Percentiles rank a stretch among this genome's conserved stretches.
These are phyloP conservation scores for Lapara coniferarum DNA, from an alignment of 2,888 invertebrate species.

Conservation along the genomic window DNA sequence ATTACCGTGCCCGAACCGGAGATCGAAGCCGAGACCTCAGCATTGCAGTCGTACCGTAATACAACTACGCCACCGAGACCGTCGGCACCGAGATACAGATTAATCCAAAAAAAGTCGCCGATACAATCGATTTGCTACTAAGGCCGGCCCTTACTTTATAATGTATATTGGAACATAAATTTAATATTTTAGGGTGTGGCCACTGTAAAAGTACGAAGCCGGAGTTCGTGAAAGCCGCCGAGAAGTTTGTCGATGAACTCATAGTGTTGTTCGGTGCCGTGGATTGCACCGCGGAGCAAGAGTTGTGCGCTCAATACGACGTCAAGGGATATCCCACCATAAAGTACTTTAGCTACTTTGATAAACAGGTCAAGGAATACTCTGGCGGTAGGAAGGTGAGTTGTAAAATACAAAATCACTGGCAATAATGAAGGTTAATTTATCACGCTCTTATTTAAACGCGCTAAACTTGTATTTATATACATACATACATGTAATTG, in stretches of 20 bases:
- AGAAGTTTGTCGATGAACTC: slow-evolving; percentile 88
- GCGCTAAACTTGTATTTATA: no score
- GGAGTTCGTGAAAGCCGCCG: slow-evolving; percentile 88
- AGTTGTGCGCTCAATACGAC: slow-evolving; percentile 87
- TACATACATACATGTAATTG: no score
- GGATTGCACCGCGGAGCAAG: slow-evolving; percentile 88
- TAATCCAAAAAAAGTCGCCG: no score
- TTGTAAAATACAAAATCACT: neutral
- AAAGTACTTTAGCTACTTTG: slow-evolving; percentile 92
- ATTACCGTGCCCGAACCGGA: no score
- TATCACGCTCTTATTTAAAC: no score
- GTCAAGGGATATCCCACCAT: slow-evolving; percentile 94
- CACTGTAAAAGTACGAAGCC: slow-evolving; percentile 95
- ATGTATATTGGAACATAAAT: neutral
- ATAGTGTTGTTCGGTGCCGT: slow-evolving; percentile 92
- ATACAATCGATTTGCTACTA: no score
- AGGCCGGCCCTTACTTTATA: no score
- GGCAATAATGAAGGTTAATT: neutral
- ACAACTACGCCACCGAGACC: no score
- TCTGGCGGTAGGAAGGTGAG: slow-evolving; percentile 88
- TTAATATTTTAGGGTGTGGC: slow-evolving; percentile 89
- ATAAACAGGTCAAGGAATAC: slow-evolving; percentile 87
- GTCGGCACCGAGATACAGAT: no score
- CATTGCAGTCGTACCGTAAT: no score
- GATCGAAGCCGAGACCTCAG: no score